Base-by-base conservation (phyloP, 2,888 invertebrate genomes). In the Cremastobaeus sp. region DNA sequence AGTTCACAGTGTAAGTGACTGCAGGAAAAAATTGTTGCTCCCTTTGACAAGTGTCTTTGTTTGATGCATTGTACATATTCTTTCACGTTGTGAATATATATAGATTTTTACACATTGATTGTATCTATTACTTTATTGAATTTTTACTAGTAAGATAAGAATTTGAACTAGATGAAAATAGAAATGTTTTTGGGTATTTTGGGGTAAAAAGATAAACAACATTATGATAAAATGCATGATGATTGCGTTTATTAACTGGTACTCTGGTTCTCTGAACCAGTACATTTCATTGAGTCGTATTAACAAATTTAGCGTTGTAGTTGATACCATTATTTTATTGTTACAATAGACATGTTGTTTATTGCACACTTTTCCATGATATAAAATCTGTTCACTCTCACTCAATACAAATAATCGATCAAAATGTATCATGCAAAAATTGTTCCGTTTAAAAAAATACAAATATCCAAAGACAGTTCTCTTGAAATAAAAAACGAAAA, bases 311-410 rank as follows among this genome's bases (percentile, higher is more conserved):
- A 79, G 77, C 78, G 80, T 81, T 84, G 80, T 80, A 83, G 78
- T 83, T 80, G 82, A 84, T 84, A 84, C 83, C 80, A 80, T 82
- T 81, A 79, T 82, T 82, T 81, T 81, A 83, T 81, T 83, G 81
- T 84, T 85, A 85, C 84, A 84, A 84, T 84, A 84, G 80, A 84
- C 83, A 78, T 82, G 79, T 82, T 77, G 82, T 82, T 84, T 84
- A 85, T 85, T 85, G 84, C 85, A 85, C 84, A 79, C 81, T 81
- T 82, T 81, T 82, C 79, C 82, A 79, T 81, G 82, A 85, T 85
- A 85, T 83, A 84, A 84, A 85, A 84, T 78, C 80, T 80, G 79
- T 71, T 77, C 78, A 81, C 76, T 82, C 81, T 82, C 79, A 78
- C 79, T 79, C 79, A 78, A 78, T 83, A 83, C 79, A 82, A 83